Conservation (phyloP, 2,797 vertebrate species). For the Rhynchonycteris naso region DNA sequence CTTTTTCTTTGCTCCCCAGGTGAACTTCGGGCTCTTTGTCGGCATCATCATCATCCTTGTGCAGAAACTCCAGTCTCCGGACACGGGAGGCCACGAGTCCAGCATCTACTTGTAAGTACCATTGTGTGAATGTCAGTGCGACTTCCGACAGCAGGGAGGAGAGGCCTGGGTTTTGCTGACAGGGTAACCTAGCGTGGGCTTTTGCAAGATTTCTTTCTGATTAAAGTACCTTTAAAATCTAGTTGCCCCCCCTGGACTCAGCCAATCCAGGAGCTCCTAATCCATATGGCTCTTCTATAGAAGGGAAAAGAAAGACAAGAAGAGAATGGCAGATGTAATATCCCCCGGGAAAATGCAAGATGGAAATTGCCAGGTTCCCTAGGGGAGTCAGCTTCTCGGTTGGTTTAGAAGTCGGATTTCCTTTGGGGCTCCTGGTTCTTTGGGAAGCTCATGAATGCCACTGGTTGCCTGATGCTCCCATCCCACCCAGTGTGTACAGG, state of each 20-base stretch:
- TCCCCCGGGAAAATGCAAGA: background rate
- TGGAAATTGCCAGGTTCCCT: background rate
- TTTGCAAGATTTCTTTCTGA: slow-evolving; percentile 40
- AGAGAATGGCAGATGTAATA: background rate
- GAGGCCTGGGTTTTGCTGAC: background rate
- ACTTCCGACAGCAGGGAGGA: background rate
- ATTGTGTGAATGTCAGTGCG: background rate
- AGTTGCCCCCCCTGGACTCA: background rate
- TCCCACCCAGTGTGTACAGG: background rate
- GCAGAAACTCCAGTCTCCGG: slow-evolving; percentile 98
- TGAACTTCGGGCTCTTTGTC: slow-evolving; percentile 97
- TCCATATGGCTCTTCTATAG: background rate
- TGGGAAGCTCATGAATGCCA: background rate
- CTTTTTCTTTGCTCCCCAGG: slow-evolving; percentile 83
- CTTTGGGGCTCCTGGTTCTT: background rate
- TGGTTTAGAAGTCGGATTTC: slow-evolving; percentile 18
- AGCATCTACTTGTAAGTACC: slow-evolving; percentile 98
- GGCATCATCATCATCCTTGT: slow-evolving; percentile 99
- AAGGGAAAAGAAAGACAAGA: background rate
- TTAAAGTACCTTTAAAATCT: background rate
- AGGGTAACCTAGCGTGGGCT: background rate
- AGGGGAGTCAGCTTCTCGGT: background rate
- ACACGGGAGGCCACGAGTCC: slow-evolving; percentile 97
- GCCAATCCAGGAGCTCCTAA: background rate
- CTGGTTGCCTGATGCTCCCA: background rate